Base-by-base conservation (phyloP, 1,140 invertebrate species). In the Conopomorpha cramerella region DNA sequence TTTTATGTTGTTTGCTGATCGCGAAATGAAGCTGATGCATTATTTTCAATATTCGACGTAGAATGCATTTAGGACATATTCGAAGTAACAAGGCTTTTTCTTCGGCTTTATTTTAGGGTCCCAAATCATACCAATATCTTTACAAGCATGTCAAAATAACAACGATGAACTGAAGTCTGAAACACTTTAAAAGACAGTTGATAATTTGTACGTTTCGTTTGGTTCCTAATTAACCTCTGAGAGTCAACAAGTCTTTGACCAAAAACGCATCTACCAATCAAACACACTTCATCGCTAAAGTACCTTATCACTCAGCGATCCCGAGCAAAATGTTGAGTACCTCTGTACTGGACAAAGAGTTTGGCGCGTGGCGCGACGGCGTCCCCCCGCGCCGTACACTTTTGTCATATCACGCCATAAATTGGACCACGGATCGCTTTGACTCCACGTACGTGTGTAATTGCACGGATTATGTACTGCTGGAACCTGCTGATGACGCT, bases 391-490 rank as follows among this genome's bases (percentile, higher is more conserved):
- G 41, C 46, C 39, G 42, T 38, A 43, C 49, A 60, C n/a, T 64
- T 60, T 58, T 61, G 48, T 39, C 45, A 36, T 45, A 35, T 36
- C 38, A 51, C 46, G 52, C 46, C 50, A 51, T 49, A 68, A 68
- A 62, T 68, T 63, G 61, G 52, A 61, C 60, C 46, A 58, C 51
- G 53, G 51, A 59, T 50, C 64, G 63, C 65, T 64, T 63, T 57
- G 57, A 60, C 49, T 56, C 48, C 44, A 40, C 48, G 56, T 61
- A 68, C 63, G 64, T 72, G 67, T 67, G 57, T 65, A 67, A 72
- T 68, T 67, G 64, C 61, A 68, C 59, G 61, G 61, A 67, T 70
- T 54, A 56, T 53, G n/a, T n/a, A n/a, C n/a, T n/a, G n/a, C n/a
- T n/a, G n/a, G n/a, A n/a, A n/a, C n/a, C n/a, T n/a, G n/a, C n/a